Conservation (phyloP, 2,888 invertebrate genomes). For the Augiades crinisus region DNA sequence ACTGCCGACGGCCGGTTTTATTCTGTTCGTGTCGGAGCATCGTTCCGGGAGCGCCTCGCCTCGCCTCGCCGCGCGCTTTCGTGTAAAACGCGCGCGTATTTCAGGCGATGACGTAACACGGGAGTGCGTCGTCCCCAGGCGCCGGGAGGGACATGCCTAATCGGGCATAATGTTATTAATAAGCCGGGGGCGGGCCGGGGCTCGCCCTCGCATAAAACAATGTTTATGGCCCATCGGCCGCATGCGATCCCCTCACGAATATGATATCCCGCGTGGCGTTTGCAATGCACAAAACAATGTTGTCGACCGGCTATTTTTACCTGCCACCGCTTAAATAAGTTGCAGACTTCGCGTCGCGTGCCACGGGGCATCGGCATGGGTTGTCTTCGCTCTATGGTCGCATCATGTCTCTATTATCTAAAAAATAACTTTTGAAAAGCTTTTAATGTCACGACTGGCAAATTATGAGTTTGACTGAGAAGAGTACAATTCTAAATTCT, state of each 20-base stretch:
- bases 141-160: constrained; percentile 51
- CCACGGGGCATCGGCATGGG: too few species aligned
- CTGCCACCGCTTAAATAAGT: constrained; percentile 32
- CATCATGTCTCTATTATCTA: too few species aligned
- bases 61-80: constrained; percentile 36
- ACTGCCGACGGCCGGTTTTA: constrained; percentile 54
- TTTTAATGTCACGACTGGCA: too few species aligned
- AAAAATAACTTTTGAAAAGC: too few species aligned
- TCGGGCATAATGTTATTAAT: constrained; percentile 60
- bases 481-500: not conserved
- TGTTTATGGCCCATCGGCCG: constrained; percentile 50
- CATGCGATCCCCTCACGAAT: constrained; percentile 41
- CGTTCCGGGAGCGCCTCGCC: constrained; percentile 45
- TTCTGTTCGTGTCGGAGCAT: constrained; percentile 47
- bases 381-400: too few species aligned
- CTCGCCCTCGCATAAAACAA: constrained; percentile 50
- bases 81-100: constrained; percentile 50
- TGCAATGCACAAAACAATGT: constrained; percentile 31
- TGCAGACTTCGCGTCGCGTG: too few species aligned
- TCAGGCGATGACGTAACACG: constrained; percentile 59
- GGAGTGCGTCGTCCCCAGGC: constrained; percentile 49
- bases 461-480: too few species aligned
- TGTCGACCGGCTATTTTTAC: constrained; percentile 35
- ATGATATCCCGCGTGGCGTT: constrained; percentile 35
- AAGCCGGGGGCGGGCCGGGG: constrained; percentile 52